Conservation (phyloP, 2,113 vertebrate genomes). For the Chiloscyllium plagiosum region DNA sequence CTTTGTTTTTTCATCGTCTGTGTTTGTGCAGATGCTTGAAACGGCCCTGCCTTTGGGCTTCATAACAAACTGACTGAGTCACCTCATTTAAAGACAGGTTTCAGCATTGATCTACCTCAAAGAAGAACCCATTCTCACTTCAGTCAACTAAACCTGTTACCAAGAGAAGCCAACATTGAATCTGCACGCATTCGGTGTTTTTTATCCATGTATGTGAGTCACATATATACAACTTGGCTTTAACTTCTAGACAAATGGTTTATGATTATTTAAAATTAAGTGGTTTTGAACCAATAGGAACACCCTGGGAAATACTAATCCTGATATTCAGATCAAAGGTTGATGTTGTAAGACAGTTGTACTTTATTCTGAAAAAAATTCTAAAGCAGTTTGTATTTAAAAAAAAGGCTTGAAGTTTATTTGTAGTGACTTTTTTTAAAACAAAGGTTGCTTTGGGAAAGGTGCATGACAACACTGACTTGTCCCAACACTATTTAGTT, state of each 20-base stretch:
- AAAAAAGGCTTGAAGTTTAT: neutral
- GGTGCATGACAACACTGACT: neutral
- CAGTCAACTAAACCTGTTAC: neutral
- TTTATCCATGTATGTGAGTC: neutral
- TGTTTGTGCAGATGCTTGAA: constrained; percentile 30
- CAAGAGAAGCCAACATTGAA: neutral
- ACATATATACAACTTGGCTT: neutral
- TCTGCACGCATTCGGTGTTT: constrained; percentile 4
- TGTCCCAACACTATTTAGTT: neutral
- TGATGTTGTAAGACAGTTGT: neutral
- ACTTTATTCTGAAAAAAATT: neutral
- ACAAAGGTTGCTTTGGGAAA: neutral
- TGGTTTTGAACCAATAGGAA: neutral
- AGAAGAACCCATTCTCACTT: neutral
- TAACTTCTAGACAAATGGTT: neutral
- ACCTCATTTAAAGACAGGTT: constrained; percentile 19
- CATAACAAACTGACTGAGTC: constrained; percentile 25
- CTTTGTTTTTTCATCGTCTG: constrained; percentile 7
- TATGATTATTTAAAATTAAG: neutral
- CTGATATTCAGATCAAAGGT: neutral
- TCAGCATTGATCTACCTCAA: constrained; percentile 16
- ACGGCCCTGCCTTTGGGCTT: neutral
- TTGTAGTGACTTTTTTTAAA: neutral
- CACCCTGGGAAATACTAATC: neutral
- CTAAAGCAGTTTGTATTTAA: neutral